Base-by-base conservation (phyloP, 2,113 vertebrate species). In the Pomatostomus ruficeps region DNA sequence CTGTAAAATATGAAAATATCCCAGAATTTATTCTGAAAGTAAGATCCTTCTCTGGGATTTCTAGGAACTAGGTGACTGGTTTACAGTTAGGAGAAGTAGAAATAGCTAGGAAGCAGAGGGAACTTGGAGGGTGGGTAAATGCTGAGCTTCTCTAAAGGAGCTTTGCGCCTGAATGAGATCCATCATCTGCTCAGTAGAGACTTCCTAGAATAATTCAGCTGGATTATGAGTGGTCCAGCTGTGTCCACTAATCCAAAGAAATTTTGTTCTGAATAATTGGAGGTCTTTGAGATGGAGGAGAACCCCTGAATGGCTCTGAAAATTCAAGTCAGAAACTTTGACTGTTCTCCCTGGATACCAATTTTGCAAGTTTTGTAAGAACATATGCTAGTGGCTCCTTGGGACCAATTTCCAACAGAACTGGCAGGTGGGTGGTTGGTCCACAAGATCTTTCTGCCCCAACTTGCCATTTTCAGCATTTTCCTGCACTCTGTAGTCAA, bases 401-500 rank as follows among this genome's bases (percentile, higher is more conserved):
- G 57, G 26, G 23, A 42, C 40, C 25, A 18, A 4, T 61, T 89
- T 31, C 19, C 9, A 46, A n/a, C 23, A n/a, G 40, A 26, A 63
- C 26, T 48, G 20, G 5, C 14, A 38, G 12, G 11, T 13, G 11
- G 7, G 23, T 29, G 7, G 7, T n/a, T 49, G 24, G 28, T 76
- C 26, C 46, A 66, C 28, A n/a, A 11, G 33, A 7, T 36, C 12
- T 62, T 77, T 77, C 29, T 55, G 42, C 19, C 21, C 29, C 29
- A 28, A 0, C 9, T 73, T 93, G 35, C 28, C 40, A 66, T 16
- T 42, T 24, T 12, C 20, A 55, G 36, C 33, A 22, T 86, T 43
- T 82, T 77, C 59, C 6, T 31, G 48, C 1, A 1, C 21, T 19
- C 48, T 0, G 0, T 67, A 48, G 29, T n/a, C 23, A 40, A 55